phyloP scores from a whole-genome alignment of 2,888 invertebrate species.

The Brachynemurus nebulosus region DNA sequence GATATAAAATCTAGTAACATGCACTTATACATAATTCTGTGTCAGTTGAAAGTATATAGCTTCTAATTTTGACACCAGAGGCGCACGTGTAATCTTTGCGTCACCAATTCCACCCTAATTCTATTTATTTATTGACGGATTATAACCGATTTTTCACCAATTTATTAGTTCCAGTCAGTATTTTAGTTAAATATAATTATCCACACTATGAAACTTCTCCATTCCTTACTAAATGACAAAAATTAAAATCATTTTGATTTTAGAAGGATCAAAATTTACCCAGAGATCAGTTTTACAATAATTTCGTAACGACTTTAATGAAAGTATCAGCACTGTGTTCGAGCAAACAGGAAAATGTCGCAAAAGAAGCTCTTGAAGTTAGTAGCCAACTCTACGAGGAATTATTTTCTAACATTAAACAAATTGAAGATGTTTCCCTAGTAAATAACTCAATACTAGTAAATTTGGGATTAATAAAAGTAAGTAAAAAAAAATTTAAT shows the following conservation, averaged over 20 bases:
- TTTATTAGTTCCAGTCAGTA: too few species aligned
- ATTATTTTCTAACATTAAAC: constrained; percentile 37
- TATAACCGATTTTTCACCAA: too few species aligned
- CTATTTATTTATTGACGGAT: too few species aligned
- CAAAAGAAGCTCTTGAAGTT: constrained; percentile 28
- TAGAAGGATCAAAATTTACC: constrained; percentile 10
- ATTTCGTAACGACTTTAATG: constrained; percentile 33
- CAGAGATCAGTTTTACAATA: constrained; percentile 25
- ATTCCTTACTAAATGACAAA: too few species aligned
- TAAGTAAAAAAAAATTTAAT: constrained; percentile 25
- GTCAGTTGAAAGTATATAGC: too few species aligned
- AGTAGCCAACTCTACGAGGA: constrained; percentile 36
- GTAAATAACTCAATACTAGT: constrained; percentile 51
- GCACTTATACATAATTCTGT: too few species aligned
- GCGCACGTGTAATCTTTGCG: too few species aligned
- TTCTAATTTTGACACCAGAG: too few species aligned
- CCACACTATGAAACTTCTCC: too few species aligned
- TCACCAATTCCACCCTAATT: too few species aligned
- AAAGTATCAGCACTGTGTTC: constrained; percentile 40
- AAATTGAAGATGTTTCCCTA: constrained; percentile 35
- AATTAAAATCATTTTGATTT: constrained; percentile 3
- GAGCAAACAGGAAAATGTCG: constrained; percentile 34
- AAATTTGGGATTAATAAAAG: constrained; percentile 58
- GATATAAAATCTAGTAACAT: too few species aligned
- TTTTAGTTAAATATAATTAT: too few species aligned